phyloP scores from a whole-genome alignment of 1,140 invertebrate species.

The Drosophila repleta region DNA sequence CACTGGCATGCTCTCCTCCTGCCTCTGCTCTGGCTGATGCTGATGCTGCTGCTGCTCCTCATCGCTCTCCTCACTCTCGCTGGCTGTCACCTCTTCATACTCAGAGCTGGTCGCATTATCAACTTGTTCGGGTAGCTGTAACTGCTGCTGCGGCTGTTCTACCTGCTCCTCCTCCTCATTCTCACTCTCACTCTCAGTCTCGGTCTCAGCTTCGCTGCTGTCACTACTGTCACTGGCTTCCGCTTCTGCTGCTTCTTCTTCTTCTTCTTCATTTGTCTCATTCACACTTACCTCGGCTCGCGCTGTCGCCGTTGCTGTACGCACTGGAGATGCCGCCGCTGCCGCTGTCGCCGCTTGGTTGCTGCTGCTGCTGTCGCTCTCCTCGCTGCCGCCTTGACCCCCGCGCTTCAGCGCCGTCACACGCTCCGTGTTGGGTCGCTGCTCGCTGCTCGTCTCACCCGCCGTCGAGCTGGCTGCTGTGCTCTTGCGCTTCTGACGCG shows the following conservation, averaged over 20 bases:
- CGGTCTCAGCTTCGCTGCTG: conserved; percentile 46
- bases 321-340: conserved; percentile 71
- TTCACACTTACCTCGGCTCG: conserved; percentile 88
- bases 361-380: conserved; percentile 83
- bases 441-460: conserved; percentile 52
- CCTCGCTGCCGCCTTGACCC: conserved; percentile 74
- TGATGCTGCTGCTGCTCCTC: conserved; percentile 18
- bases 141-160: conserved; percentile 1
- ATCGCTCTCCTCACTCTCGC: conserved; percentile 50
- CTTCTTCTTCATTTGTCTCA: conserved; percentile 81
- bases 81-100: conserved; percentile 50
- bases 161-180: conserved; percentile 7
- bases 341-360: conserved; percentile 59
- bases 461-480: conserved; percentile 67
- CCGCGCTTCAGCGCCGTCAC: conserved; percentile 84
- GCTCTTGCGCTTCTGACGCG: conserved; percentile 94
- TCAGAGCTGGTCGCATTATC: conserved; percentile 55
- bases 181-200: conserved; percentile 36
- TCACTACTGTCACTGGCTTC: conserved; percentile 54
- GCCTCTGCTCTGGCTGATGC: background rate
- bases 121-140: conserved; percentile 1
- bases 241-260: background rate
- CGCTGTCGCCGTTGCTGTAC: conserved; percentile 85
- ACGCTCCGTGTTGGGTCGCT: conserved; percentile 81
- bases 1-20: conserved; percentile 16